Evolutionary conservation across 1,140 invertebrate species (phyloP).

Genomic region (Phymastichus coffea): DNA sequence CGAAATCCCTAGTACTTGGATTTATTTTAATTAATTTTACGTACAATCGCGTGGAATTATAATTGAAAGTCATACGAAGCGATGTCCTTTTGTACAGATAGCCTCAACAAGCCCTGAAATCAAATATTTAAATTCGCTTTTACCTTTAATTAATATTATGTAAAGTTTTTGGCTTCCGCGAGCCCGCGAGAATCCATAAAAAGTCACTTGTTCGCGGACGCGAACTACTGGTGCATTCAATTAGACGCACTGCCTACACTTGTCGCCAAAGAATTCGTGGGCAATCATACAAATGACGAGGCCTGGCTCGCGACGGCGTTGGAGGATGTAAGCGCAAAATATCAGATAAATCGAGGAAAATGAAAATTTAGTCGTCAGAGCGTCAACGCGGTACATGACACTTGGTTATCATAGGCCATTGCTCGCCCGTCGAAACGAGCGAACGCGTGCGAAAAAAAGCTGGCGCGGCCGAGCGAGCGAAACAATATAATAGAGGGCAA

Average conservation of each 20-base stretch:
- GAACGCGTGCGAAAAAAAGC: conserved; percentile 11
- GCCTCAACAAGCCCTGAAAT: too few species aligned
- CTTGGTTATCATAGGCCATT: conserved; percentile 29
- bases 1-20: conserved; percentile 22
- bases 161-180: conserved; percentile 19
- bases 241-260: neutral
- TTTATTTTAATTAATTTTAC: conserved; percentile 29
- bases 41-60: conserved; percentile 22
- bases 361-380: conserved; percentile 23
- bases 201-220: conserved; percentile 17
- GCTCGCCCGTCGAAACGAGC: conserved; percentile 20
- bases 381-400: conserved; percentile 16
- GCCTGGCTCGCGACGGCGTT: neutral
- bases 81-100: too few species aligned
- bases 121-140: conserved; percentile 29
- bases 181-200: conserved; percentile 21
- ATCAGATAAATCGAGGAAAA: conserved; percentile 24
- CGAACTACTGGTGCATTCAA: too few species aligned
- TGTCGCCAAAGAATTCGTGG: neutral
- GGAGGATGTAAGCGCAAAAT: conserved; percentile 9
- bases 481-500: conserved; percentile 21
- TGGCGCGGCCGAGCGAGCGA: neutral
- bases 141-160: conserved; percentile 28
- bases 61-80: conserved; percentile 26
- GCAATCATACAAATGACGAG: too few species aligned